Evolutionary conservation across 2,888 invertebrate species (phyloP).

Genomic region (Dasysyrphus albostriatus): DNA sequence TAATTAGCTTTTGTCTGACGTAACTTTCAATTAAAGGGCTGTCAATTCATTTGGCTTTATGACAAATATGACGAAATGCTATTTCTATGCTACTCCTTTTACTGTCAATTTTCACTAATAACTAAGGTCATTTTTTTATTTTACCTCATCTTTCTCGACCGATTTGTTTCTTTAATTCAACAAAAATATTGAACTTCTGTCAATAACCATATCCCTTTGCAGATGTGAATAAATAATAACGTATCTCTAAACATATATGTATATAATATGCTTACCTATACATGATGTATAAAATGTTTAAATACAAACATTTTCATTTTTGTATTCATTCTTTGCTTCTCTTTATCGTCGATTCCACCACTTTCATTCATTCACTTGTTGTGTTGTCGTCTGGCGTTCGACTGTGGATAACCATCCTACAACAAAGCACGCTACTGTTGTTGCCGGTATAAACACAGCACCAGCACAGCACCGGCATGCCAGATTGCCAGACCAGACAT

Average conservation of each 20-base stretch:
- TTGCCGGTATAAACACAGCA: constrained; percentile 66
- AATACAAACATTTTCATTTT: constrained; percentile 62
- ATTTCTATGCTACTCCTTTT: neutral
- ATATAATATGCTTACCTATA: constrained; percentile 2
- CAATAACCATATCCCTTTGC: constrained; percentile 44
- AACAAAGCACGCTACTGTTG: constrained; percentile 64
- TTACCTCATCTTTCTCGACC: neutral
- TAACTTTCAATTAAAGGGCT: neutral
- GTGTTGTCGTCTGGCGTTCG: constrained; percentile 69
- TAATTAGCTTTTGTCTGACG: neutral
- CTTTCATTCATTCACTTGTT: constrained; percentile 76
- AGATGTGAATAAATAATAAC: constrained; percentile 52
- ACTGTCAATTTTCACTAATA: constrained; percentile 1
- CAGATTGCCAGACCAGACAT: constrained; percentile 33
- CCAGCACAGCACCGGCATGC: constrained; percentile 62
- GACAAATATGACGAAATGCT: constrained; percentile 13
- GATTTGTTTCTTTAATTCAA: neutral
- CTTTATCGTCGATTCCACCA: constrained; percentile 65
- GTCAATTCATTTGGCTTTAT: neutral
- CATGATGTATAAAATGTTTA: constrained; percentile 50
- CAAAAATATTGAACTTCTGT: constrained; percentile 22
- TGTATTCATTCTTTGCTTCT: constrained; percentile 42
- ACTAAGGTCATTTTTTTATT: constrained; percentile 42
- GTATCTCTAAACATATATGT: neutral
- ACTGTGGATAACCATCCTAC: constrained; percentile 69